These are phyloP conservation scores for Aptenodytes patagonicus DNA, from an alignment of 2,113 vertebrate genomes.

Conservation along the genomic window DNA sequence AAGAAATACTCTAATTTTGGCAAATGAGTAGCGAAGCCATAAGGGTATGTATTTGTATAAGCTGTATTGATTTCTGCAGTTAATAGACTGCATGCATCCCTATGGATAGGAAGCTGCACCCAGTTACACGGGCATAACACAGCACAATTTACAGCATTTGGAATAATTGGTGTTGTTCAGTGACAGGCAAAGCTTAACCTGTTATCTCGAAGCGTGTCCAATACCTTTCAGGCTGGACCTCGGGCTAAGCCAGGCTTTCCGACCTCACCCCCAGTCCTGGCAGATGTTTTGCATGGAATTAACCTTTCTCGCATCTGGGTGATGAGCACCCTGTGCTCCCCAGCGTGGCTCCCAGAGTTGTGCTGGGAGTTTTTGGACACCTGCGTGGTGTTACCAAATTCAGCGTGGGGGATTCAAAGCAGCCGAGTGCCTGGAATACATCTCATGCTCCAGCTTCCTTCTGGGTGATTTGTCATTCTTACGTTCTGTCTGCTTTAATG, in stretches of 20 bases:
- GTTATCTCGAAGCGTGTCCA: accelerated
- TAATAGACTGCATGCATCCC: accelerated
- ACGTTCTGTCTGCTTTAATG: constrained; percentile 45
- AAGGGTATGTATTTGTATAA: background rate
- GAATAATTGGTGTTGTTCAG: accelerated
- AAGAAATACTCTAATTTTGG: background rate
- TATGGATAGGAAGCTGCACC: background rate
- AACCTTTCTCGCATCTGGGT: accelerated
- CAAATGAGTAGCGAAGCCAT: background rate
- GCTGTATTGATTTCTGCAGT: background rate
- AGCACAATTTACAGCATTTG: accelerated
- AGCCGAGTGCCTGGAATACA: background rate
- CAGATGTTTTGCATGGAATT: background rate
- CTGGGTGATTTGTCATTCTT: constrained; percentile 42
- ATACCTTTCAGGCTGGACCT: background rate
- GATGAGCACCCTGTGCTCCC: background rate
- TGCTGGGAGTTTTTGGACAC: background rate
- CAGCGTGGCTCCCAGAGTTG: accelerated
- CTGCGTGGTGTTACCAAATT: accelerated
- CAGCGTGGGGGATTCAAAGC: accelerated
- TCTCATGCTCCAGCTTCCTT: background rate
- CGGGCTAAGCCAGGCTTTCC: background rate
- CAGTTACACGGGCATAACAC: accelerated
- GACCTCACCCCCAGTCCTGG: background rate
- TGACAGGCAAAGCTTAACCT: background rate